Conservation (phyloP, 2,797 vertebrate genomes). For the Cottoperca gobio region DNA sequence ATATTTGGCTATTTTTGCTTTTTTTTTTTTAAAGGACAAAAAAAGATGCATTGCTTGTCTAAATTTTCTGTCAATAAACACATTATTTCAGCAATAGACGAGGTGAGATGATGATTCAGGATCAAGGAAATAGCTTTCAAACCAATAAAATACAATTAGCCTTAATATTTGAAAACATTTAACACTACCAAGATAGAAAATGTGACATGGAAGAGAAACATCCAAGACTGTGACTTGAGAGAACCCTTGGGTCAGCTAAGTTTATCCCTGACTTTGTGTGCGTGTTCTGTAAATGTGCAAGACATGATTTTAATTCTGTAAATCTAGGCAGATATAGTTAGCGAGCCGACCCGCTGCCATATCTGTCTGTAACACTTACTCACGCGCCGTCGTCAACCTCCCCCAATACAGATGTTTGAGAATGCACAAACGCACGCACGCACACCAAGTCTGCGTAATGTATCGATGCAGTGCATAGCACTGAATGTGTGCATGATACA, state of each 20-base stretch:
- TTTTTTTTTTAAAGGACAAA: not conserved
- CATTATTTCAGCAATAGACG: not conserved
- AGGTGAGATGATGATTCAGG: not conserved
- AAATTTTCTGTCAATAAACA: not conserved
- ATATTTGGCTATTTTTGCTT: not conserved
- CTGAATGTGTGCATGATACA: conserved; percentile 14
- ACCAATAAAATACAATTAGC: not conserved
- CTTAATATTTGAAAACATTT: not conserved
- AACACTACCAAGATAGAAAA: not conserved
- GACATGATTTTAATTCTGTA: conserved; percentile 4
- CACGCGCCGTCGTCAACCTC: conserved; percentile 7
- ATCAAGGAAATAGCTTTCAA: not conserved
- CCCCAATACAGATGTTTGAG: not conserved
- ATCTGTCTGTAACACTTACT: conserved; percentile 27
- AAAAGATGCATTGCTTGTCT: too few relatives aligned
- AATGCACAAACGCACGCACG: not conserved
- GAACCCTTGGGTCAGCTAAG: not conserved
- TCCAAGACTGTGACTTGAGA: not conserved
- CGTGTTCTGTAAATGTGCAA: not conserved
- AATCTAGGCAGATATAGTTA: conserved; percentile 10
- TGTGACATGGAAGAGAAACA: not conserved
- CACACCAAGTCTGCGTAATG: not conserved
- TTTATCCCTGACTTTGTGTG: not conserved
- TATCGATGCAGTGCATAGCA: not conserved
- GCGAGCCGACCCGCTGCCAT: conserved; percentile 24